Evolutionary conservation across 2,797 vertebrate species (phyloP), one percentile per base, ranked within the genome.

Genomic region (Brotula barbata): DNA sequence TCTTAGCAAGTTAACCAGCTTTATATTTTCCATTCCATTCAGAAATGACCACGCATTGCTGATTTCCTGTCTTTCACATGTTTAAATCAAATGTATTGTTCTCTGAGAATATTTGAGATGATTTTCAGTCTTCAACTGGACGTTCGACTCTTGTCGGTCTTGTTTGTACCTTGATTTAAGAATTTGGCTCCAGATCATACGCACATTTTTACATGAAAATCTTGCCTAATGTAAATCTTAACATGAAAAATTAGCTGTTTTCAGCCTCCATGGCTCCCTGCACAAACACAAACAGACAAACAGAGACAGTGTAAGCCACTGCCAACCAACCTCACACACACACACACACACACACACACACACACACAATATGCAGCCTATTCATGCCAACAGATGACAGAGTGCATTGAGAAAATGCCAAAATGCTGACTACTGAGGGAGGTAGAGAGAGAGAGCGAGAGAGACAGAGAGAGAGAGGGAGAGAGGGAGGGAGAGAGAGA

Each of bases 391-490:
- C 72, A 81, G 81, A 85, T 81, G 82, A 87, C 81, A 86, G 73
- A 83, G 81, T 65, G 80, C 80, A 80, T 74, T 85, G 87, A 85
- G 80, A 75, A 86, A 87, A 85, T 78, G 79, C 80, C 85, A 86
- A 89, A 87, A 85, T 82, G 87, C 87, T 87, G 87, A 89, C 84
- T 84, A 81, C 66, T 77, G 82, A 82, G 83, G 73, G 81, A 74
- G 75, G 62, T 77, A 61, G 67, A 77, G 77, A 64, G 79, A 61
- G n/a, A n/a, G n/a, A n/a, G n/a, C n/a, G n/a, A n/a, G n/a, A n/a
- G n/a, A n/a, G n/a, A n/a, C n/a, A n/a, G 67, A 77, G 77, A 64
- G 79, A 61, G 67, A 77, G 77, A 64, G 79, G 58, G 67, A 77
- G 77, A 64, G 79, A 61, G 67, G 75, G 77, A 64, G 79, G 58